These are phyloP conservation scores for Holothuria leucospilota DNA, from an alignment of 53 echinoderm and acorn worm genomes.

Conservation along the genomic window DNA sequence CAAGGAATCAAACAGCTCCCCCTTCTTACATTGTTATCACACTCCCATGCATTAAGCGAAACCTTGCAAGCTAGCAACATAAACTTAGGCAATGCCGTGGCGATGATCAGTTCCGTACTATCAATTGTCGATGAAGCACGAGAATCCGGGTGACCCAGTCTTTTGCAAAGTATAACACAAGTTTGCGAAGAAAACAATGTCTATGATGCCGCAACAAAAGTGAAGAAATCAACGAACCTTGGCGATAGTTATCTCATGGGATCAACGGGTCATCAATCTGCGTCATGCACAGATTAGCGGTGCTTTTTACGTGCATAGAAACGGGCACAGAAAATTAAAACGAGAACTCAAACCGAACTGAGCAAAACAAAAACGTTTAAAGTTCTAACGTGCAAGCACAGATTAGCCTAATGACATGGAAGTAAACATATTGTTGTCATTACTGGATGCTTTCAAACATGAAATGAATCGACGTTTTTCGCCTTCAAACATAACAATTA, in stretches of 20 bases:
- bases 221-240: conserved; percentile 14
- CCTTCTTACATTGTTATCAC: conserved; percentile 38
- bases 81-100: too few species aligned
- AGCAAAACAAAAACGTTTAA: too few species aligned
- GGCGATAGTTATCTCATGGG: conserved; percentile 23
- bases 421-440: too few species aligned
- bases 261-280: conserved; percentile 36
- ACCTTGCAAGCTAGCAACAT: conserved; percentile 23
- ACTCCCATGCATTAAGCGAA: conserved; percentile 24
- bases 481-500: conserved; percentile 31
- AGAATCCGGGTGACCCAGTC: conserved; percentile 32
- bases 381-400: too few species aligned
- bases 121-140: conserved; percentile 41
- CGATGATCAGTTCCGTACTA: conserved; percentile 22
- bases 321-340: too few species aligned
- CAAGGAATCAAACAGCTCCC: too few species aligned
- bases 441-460: too few species aligned
- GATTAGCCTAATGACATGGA: too few species aligned
- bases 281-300: too few species aligned
- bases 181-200: conserved; percentile 29
- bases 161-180: conserved; percentile 13
- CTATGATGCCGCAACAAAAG: conserved; percentile 29
- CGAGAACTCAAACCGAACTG: too few species aligned
- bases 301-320: too few species aligned
- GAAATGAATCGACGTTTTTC: conserved; percentile 3